Base-by-base conservation (phyloP, 2,888 invertebrate species). In the Cistogaster globosa region DNA sequence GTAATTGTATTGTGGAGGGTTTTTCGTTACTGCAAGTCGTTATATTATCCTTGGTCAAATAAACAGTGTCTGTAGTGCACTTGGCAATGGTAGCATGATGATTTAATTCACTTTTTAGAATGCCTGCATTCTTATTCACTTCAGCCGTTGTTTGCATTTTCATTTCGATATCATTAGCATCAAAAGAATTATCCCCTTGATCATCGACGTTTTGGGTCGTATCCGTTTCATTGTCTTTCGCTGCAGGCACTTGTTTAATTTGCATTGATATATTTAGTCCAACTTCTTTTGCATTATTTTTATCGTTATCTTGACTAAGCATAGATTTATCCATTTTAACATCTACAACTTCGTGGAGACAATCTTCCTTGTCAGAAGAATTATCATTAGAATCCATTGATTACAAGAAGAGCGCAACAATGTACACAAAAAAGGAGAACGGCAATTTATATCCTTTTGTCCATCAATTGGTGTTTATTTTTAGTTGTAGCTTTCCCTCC, bases 171-270 rank as follows among this genome's bases (percentile, higher is more conserved):
- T 32, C 60, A 63, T 63, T 57, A 69, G 62, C 36, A 22, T 68
- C 60, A n/a, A 72, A 12, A 45, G 36, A 45, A n/a, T 74, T 22
- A 12, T 51, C 18, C 12, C 22, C 53, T 14, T 12, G 2, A 9
- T 55, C 58, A 11, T 62, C 36, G 16, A 11, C 58, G 0, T n/a
- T 48, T 38, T 38, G n/a, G 2, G 14, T 48, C 1, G 53, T 20
- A 14, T 48, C 12, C 48, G 62, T 32, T 18, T 51, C 18, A n/a
- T 58, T 68, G 16, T 63, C 45, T 53, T 51, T 53, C 9, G 26
- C 57, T 36, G 69, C 71, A 79, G 85, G 75, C 85, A 79, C 82
- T 82, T 85, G 69, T 48, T 82, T 77, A 20, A 53, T 22, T 63
- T 65, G 22, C 2, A 58, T 26, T 53, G 69, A 82, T 26, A 32